Conservation (phyloP, 2,113 vertebrate species). For the Polypterus bichir region DNA sequence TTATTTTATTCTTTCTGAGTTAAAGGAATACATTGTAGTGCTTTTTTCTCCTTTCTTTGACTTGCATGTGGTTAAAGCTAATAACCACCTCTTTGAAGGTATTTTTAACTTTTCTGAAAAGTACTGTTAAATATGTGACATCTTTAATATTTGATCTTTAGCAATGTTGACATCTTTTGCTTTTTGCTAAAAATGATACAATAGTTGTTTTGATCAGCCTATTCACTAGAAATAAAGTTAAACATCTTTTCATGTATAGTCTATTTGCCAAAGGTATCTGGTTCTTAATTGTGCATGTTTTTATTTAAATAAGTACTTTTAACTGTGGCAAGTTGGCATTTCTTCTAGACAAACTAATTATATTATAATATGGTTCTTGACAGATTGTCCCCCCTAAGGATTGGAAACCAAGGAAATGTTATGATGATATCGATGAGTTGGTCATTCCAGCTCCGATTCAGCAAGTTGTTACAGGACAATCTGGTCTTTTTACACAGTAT, state of each 20-base stretch:
- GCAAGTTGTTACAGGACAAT: conserved; percentile 91
- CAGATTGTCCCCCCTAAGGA: conserved; percentile 87
- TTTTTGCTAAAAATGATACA: no score
- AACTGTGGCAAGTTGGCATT: background rate
- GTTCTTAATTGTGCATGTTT: background rate
- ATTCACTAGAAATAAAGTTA: no score
- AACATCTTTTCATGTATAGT: background rate
- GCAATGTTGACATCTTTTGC: no score
- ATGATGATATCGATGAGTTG: conserved; percentile 85
- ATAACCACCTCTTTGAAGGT: no score
- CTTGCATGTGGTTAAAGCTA: no score
- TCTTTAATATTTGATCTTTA: no score
- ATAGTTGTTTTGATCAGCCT: no score
- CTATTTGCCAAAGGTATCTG: background rate
- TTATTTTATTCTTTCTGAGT: no score
- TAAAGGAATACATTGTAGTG: no score
- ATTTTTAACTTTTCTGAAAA: no score
- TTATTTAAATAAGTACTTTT: background rate
- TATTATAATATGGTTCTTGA: background rate
- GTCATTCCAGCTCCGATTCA: conserved; percentile 92
- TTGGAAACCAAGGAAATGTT: conserved; percentile 77
- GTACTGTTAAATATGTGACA: no score
- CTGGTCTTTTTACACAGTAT: conserved; percentile 95
- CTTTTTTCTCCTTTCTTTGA: no score
- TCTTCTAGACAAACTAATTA: background rate